Conservation (phyloP, 2,113 vertebrate species). For the Prunella himalayana region DNA sequence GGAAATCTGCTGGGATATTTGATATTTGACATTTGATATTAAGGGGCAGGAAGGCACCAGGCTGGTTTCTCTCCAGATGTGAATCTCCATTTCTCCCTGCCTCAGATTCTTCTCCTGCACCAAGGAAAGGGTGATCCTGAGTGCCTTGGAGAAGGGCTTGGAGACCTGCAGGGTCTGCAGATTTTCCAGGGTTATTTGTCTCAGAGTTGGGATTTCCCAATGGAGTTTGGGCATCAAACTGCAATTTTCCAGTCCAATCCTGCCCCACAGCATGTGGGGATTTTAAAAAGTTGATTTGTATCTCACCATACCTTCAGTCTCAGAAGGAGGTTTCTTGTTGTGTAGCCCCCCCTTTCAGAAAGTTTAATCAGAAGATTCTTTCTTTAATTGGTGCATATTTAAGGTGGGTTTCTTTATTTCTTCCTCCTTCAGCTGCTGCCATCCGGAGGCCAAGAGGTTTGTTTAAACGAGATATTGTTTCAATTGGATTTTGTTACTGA, state of each 20-base stretch:
- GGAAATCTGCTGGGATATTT: neutral
- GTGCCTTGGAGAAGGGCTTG: neutral
- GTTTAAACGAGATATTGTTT: neutral
- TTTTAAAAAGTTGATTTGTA: neutral
- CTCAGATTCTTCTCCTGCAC: neutral
- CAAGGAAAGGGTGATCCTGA: neutral
- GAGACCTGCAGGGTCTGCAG: neutral
- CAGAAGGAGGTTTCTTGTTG: neutral
- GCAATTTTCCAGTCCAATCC: neutral
- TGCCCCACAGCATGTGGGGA: neutral
- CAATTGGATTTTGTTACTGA: neutral
- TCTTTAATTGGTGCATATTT: neutral
- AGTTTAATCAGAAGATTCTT: neutral
- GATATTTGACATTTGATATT: neutral
- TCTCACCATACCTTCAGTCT: neutral
- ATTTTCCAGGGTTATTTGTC: neutral
- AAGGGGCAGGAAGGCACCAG: neutral
- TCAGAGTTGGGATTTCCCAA: neutral
- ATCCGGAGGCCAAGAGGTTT: constrained; percentile 21
- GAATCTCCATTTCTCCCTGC: neutral
- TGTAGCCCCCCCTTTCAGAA: neutral
- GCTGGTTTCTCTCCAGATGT: neutral
- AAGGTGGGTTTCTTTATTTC: neutral
- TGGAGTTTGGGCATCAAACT: neutral
- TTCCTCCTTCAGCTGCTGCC: constrained; percentile 40